These are phyloP conservation scores for Squalus acanthias DNA, from an alignment of 2,797 vertebrate species.

Conservation along the genomic window DNA sequence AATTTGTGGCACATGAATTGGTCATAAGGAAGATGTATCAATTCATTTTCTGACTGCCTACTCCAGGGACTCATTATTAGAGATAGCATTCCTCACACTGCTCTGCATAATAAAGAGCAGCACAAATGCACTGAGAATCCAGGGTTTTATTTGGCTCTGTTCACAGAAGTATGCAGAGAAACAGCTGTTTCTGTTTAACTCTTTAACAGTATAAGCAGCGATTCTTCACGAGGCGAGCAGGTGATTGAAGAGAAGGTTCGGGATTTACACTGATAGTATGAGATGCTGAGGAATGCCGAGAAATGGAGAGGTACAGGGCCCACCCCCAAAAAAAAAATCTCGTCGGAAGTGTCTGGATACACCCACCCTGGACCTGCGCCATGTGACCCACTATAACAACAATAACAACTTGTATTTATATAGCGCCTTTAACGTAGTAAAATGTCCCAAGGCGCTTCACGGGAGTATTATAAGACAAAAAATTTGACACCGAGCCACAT, in stretches of 20 bases:
- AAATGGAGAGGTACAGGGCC: not conserved
- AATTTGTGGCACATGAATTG: slow-evolving; percentile 73
- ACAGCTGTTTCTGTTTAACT: slow-evolving; percentile 33
- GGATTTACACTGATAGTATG: not conserved
- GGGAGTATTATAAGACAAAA: no score
- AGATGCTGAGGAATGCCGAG: not conserved
- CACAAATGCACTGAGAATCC: slow-evolving; percentile 66
- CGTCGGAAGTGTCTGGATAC: not conserved
- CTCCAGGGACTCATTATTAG: slow-evolving; percentile 72
- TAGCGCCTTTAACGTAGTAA: no score
- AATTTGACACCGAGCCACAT: no score
- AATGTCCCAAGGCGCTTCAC: no score
- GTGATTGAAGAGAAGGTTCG: not conserved
- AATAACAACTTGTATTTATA: no score
- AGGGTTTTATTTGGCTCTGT: slow-evolving; percentile 42
- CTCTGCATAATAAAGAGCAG: slow-evolving; percentile 71
- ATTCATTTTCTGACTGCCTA: slow-evolving; percentile 73
- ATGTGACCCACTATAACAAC: not conserved
- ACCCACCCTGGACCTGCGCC: not conserved
- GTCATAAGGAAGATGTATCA: slow-evolving; percentile 72
- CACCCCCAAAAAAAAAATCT: no score
- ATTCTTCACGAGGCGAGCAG: not conserved
- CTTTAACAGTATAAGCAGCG: not conserved
- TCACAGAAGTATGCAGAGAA: not conserved
- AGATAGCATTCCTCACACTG: slow-evolving; percentile 63